These are phyloP conservation scores for Ameiurus melas DNA, from an alignment of 2,113 vertebrate species.

Conservation along the genomic window DNA sequence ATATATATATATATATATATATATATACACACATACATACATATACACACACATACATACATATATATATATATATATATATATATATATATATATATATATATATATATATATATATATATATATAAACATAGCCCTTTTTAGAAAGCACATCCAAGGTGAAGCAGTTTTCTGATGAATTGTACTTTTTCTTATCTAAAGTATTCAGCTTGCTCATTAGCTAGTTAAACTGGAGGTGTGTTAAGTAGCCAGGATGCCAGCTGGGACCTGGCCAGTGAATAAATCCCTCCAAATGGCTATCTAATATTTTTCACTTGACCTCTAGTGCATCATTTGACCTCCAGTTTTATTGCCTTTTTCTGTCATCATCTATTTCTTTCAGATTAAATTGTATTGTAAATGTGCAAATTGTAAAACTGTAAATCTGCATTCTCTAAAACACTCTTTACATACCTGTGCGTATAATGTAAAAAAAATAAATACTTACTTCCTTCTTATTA, in stretches of 20 bases:
- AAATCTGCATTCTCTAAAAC: not conserved
- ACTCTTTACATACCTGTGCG: not conserved
- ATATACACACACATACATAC: no score
- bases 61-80: no score
- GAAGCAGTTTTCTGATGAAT: not conserved
- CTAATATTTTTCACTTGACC: not conserved
- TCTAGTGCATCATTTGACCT: not conserved
- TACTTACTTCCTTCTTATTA: no score
- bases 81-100: no score
- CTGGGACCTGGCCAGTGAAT: not conserved
- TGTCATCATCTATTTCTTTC: not conserved
- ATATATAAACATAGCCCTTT: not conserved
- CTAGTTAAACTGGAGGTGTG: not conserved
- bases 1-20: no score
- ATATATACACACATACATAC: no score
- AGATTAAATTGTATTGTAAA: not conserved
- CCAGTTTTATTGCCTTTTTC: not conserved
- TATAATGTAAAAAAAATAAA: no score
- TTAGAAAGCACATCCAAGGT: not conserved
- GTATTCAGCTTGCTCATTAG: not conserved
- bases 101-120: no score
- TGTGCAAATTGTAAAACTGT: no score
- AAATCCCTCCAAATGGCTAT: not conserved
- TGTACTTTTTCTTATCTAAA: not conserved
- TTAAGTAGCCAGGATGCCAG: not conserved